Percentiles rank a stretch among this genome's conserved stretches.
phyloP scores from a whole-genome alignment of 2,888 invertebrate species.

The Cecidostiba fungosa region DNA sequence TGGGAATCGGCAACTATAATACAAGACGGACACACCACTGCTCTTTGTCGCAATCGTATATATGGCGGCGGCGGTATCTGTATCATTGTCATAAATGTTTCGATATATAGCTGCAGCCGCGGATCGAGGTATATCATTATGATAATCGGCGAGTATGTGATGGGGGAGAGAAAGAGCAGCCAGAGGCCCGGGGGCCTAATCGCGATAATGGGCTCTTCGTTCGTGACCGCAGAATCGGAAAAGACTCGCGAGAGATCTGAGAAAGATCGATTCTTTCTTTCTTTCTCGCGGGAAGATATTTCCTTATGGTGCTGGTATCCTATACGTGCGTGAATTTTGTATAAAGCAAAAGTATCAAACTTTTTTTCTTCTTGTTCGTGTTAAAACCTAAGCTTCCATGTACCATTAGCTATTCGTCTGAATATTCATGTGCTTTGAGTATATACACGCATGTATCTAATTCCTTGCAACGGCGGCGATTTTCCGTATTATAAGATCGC shows the following conservation, averaged over 20 bases:
- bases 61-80: conserved; percentile 69
- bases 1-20: conserved; percentile 49
- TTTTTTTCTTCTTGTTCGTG: background rate
- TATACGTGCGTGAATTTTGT: background rate
- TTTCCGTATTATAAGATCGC: conserved; percentile 14
- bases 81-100: conserved; percentile 75
- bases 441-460: background rate
- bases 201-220: conserved; percentile 77
- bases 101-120: conserved; percentile 70
- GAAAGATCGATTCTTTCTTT: background rate
- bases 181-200: conserved; percentile 74
- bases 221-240: conserved; percentile 78
- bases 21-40: background rate
- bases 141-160: conserved; percentile 76
- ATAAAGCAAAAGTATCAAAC: background rate
- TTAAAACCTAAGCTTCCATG: background rate
- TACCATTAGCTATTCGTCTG: background rate
- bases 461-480: background rate
- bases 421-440: background rate
- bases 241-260: conserved; percentile 18
- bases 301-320: background rate
- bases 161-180: conserved; percentile 66
- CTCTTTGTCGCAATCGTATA: conserved; percentile 52
- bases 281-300: background rate
- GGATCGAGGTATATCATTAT: conserved; percentile 76